Evolutionary conservation across 2,797 vertebrate species (phyloP).

Genomic region (Anableps anableps): DNA sequence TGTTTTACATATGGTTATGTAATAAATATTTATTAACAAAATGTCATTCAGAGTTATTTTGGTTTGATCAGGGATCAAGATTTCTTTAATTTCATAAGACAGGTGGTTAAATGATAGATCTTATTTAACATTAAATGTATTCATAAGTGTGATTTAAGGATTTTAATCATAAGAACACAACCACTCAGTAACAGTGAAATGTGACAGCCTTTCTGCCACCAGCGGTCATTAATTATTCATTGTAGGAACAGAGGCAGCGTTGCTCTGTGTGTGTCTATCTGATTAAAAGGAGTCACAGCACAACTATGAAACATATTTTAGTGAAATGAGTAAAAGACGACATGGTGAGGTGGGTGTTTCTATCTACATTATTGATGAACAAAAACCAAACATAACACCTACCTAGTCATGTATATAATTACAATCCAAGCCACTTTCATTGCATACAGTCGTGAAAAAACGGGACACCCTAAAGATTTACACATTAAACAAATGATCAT

Average conservation of each 20-base stretch:
- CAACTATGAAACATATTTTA: neutral
- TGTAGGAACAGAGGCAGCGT: neutral
- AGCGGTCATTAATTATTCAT: constrained; percentile 6
- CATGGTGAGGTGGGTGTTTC: neutral
- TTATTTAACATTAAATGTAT: neutral
- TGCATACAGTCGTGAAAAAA: neutral
- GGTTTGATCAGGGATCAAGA: neutral
- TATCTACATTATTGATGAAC: neutral
- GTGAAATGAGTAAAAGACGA: neutral
- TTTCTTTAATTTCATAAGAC: neutral
- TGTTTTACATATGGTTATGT: neutral
- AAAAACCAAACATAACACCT: neutral
- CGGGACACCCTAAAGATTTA: neutral
- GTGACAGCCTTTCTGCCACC: neutral
- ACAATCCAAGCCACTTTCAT: neutral
- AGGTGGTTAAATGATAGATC: neutral
- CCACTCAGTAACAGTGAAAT: neutral
- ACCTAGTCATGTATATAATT: neutral
- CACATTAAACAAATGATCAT: neutral
- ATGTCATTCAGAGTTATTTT: neutral
- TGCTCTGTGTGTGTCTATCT: neutral
- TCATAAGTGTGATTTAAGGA: neutral
- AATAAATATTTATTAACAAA: neutral
- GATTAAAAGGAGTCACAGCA: neutral
- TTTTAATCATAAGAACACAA: neutral